These are phyloP conservation scores for Buathra laborator DNA, from an alignment of 2,888 invertebrate genomes.

Conservation along the genomic window DNA sequence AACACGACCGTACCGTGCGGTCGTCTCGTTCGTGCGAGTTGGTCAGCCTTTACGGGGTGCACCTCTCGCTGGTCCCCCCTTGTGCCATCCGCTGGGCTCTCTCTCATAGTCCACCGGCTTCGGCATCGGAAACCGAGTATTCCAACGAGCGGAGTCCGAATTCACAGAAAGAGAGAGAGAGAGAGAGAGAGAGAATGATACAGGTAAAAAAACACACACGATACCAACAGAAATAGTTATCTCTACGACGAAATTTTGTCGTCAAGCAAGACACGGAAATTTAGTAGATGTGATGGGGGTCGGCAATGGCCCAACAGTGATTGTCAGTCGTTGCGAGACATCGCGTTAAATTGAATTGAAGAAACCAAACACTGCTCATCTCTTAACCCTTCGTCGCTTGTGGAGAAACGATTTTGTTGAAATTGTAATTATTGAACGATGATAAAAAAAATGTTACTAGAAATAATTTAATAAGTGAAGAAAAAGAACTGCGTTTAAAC, in stretches of 20 bases:
- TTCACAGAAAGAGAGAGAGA: conserved; percentile 50
- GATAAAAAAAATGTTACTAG: too few relatives aligned
- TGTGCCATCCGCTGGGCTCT: conserved; percentile 21
- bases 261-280: conserved; percentile 20
- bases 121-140: conserved; percentile 12
- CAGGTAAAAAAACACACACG: conserved; percentile 56
- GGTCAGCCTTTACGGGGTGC: conserved; percentile 48
- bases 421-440: too few relatives aligned
- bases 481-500: too few relatives aligned
- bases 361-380: neutral
- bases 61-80: conserved; percentile 43
- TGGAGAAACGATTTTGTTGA: too few relatives aligned
- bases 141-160: conserved; percentile 44
- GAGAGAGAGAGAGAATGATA: conserved; percentile 60
- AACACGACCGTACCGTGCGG: conserved; percentile 80
- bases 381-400: too few relatives aligned
- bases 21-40: conserved; percentile 71
- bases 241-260: conserved; percentile 57
- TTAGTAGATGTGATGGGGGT: conserved; percentile 13
- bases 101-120: conserved; percentile 21
- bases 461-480: too few relatives aligned
- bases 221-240: conserved; percentile 63
- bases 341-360: neutral
- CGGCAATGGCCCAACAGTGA: neutral
- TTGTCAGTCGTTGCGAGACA: neutral